A percentile compares a stretch with the other conserved stretches of the same genome.
These are phyloP conservation scores for Apeira syringaria DNA, from an alignment of 2,888 invertebrate species.

Conservation along the genomic window DNA sequence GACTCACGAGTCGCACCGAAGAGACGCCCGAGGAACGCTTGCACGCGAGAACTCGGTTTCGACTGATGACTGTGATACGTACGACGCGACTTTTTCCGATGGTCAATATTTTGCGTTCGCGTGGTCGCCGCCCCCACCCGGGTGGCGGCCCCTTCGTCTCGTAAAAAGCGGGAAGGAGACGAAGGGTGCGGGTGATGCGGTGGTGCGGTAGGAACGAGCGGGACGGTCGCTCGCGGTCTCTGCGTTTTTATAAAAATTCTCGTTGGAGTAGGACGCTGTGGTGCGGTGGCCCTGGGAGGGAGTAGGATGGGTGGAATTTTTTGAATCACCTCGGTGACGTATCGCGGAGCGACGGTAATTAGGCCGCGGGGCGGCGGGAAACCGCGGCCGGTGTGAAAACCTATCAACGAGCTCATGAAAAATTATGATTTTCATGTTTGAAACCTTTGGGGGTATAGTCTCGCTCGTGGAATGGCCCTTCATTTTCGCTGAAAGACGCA, in stretches of 20 bases:
- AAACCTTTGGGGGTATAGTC: slow-evolving; percentile 44
- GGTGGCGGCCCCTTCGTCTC: slow-evolving; percentile 81
- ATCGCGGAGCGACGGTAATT: slow-evolving; percentile 80
- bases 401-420: slow-evolving; percentile 83
- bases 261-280: slow-evolving; percentile 67
- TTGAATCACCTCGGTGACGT: slow-evolving; percentile 80
- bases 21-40: slow-evolving; percentile 72
- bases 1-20: slow-evolving; percentile 78
- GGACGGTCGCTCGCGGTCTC: slow-evolving; percentile 78
- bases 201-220: slow-evolving; percentile 74
- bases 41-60: slow-evolving; percentile 78
- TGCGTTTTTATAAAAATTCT: slow-evolving; percentile 83
- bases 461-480: slow-evolving; percentile 62
- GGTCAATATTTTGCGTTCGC: slow-evolving; percentile 85
- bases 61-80: slow-evolving; percentile 85
- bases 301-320: slow-evolving; percentile 79
- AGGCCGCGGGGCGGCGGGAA: slow-evolving; percentile 82
- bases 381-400: slow-evolving; percentile 80
- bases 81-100: slow-evolving; percentile 84
- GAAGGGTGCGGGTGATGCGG: slow-evolving; percentile 75
- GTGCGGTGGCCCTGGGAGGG: slow-evolving; percentile 48
- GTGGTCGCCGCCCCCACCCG: slow-evolving; percentile 80
- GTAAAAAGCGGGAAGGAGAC: slow-evolving; percentile 84
- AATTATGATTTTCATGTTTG: slow-evolving; percentile 80
- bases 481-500: slow-evolving; percentile 58